Evolutionary conservation across 2,113 vertebrate genomes (phyloP).

Genomic region (Nannospalax galili): DNA sequence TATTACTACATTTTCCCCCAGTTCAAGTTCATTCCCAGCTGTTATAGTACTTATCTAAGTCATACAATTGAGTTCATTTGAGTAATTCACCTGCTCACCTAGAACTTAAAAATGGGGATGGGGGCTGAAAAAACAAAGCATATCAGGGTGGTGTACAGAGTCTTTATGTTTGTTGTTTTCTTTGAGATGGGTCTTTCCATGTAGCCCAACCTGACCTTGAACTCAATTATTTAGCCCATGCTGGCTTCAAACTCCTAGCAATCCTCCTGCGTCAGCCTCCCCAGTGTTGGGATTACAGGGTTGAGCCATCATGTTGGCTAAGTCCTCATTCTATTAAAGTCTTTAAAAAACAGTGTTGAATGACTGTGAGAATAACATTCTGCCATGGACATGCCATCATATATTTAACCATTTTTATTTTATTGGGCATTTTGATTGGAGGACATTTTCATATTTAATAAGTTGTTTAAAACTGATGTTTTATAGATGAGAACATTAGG

Average conservation of each 20-base stretch:
- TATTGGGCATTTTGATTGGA: constrained; percentile 5
- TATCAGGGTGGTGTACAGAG: not conserved
- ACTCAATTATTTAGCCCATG: not conserved
- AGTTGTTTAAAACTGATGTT: not conserved
- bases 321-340: not conserved
- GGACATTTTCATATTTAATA: constrained; percentile 28
- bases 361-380: not conserved
- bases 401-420: not conserved
- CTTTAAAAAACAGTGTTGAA: not conserved
- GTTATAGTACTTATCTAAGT: not conserved
- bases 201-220: not conserved
- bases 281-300: not conserved
- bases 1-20: not conserved
- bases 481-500: not conserved
- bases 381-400: not conserved
- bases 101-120: not conserved
- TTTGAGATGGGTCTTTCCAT: not conserved
- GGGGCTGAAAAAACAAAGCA: not conserved
- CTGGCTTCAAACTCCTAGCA: not conserved
- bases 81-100: not conserved
- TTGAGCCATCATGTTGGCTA: not conserved
- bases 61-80: not conserved
- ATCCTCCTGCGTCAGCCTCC: not conserved
- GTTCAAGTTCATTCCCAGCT: not conserved
- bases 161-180: not conserved